Base-by-base conservation (phyloP, 1,140 invertebrate species). In the Dendrolimus punctatus region DNA sequence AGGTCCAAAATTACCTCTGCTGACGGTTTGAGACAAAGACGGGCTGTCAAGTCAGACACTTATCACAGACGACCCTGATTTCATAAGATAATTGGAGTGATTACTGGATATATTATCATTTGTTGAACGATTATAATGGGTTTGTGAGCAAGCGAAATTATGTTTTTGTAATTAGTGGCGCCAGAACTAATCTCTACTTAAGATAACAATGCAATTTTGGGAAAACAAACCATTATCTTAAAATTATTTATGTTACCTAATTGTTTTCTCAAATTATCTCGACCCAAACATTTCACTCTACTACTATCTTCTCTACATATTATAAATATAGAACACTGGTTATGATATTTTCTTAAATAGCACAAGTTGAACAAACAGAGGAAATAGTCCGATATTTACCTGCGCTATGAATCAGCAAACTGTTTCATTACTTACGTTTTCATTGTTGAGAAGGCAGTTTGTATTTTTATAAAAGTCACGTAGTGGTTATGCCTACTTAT, bases 51-150 rank as follows among this genome's bases (percentile, higher is more conserved):
- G 51, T 49, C 7, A 55, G 41, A 41, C 40, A 52, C 53, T 74
- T 77, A 83, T 79, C 76, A 55, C 60, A 43, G 64, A 71, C 68
- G 68, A 52, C 68, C 69, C 71, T 75, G 71, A 83, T 83, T 76
- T 73, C 62, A 49, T 56, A 52, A 58, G 71, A 79, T 79, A 79
- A 75, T 70, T 74, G 65, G 5, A 49, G 46, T 62, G 69, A 78
- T 78, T 73, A 72, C 60, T 47, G 64, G 60, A 57, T 49, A 50
- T 68, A 63, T 75, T 60, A 69, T 72, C 68, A 63, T 68, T 62
- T 58, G 56, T 49, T 52, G 46, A 55, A 59, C 58, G 67, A 71
- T 73, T 66, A 66, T 46, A 53, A 47, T 9, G n/a, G 36, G 42
- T 51, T 53, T 50, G 39, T 6, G 39, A 44, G 46, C 47, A 57